Evolutionary conservation across 2,113 vertebrate genomes (phyloP).

Genomic region (Brachionichthys hirsutus): DNA sequence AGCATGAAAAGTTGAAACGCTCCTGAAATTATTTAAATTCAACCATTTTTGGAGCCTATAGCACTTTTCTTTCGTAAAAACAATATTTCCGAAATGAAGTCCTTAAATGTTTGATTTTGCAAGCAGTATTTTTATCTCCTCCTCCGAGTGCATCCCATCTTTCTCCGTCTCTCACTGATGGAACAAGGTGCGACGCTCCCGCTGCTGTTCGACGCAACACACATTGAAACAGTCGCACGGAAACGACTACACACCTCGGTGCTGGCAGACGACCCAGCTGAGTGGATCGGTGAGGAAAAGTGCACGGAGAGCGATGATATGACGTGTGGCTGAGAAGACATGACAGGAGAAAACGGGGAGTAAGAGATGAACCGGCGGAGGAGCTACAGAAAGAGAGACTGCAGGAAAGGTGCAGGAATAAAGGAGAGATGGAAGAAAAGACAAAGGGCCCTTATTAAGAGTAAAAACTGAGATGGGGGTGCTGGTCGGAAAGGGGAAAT

Average conservation of each 20-base stretch:
- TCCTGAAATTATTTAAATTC: too few species aligned
- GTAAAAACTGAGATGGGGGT: slow-evolving; percentile 1
- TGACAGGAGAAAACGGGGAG: slow-evolving; percentile 36
- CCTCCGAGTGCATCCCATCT: neutral
- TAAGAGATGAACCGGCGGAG: slow-evolving; percentile 25
- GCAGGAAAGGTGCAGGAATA: slow-evolving; percentile 7
- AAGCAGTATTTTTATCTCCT: too few species aligned
- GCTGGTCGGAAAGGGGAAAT: slow-evolving; percentile 17
- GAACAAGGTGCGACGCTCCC: slow-evolving; percentile 30
- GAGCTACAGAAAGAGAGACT: slow-evolving; percentile 4
- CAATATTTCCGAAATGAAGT: neutral
- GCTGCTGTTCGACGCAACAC: slow-evolving; percentile 34
- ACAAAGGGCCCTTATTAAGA: slow-evolving; percentile 3
- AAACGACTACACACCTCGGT: slow-evolving; percentile 26
- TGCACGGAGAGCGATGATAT: slow-evolving; percentile 43
- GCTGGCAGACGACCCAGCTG: slow-evolving; percentile 21
- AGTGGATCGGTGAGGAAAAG: slow-evolving; percentile 40
- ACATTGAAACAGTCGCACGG: slow-evolving; percentile 16
- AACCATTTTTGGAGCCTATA: too few species aligned
- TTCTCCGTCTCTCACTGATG: slow-evolving; percentile 4
- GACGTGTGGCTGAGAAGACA: slow-evolving; percentile 39
- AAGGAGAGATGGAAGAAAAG: slow-evolving; percentile 4
- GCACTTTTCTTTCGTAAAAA: too few species aligned
- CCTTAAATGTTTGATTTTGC: neutral
- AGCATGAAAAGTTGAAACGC: too few species aligned